Evolutionary conservation across 2,113 vertebrate genomes (phyloP), one percentile per base, ranked within the genome.

Genomic region (Chrysemys picta): DNA sequence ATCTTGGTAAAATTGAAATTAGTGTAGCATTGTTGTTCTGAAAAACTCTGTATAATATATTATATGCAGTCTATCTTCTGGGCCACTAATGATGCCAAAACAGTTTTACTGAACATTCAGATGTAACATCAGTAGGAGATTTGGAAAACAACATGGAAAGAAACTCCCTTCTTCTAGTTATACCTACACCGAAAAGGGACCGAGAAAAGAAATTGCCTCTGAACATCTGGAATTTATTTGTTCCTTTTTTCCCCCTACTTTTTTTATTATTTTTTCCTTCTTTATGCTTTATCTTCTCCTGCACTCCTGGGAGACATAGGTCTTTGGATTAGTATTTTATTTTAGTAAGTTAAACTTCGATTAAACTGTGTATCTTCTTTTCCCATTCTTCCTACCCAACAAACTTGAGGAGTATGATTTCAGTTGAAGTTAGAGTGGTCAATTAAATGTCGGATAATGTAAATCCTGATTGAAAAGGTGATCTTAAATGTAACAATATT

Each of bases 211-310:
- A 91, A 87, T 38, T 90, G 24, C 13, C 76, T 89, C 84, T 93
- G 83, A 69, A 93, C 89, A 96, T 95, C 84, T 97, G 96, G 92
- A 91, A 94, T 86, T 24, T 89, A 19, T 96, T 97, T 94, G 57
- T 95, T 86, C 22, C 42, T 93, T 57, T 59, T 27, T 6, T 16
- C 16, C 8, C 19, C 45, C 13, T 17, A 12, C n/a, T 62, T 54
- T 86, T 89, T 57, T 65, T 88, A 54, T 75, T 84, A 24, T 47
- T 10, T 86, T 91, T 88, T 93, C 56, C 84, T 22, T 49, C 90
- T 86, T 95, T 76, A 93, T 90, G 91, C 62, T 21, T 93, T 95
- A 14, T 91, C 91, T 45, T 96, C 35, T 56, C 85, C 12, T 87
- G 7, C 89, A 0, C 87, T 96, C 78, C 82, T 93, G 42, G 59